Evolutionary conservation across 2,888 invertebrate species (phyloP).

Genomic region (Drosophila infuscata): DNA sequence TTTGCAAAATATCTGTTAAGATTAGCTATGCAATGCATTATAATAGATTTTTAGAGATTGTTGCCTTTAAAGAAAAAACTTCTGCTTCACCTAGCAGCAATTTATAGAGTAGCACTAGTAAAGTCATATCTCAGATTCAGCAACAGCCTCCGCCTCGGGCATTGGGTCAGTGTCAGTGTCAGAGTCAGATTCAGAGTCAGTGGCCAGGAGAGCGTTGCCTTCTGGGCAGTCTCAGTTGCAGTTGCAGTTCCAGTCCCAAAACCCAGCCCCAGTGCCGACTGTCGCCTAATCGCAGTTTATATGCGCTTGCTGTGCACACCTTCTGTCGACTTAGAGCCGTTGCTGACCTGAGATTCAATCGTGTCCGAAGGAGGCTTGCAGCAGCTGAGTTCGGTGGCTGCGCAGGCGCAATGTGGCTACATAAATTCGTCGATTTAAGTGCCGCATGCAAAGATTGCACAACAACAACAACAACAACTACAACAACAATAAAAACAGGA

Average conservation of each 20-base stretch:
- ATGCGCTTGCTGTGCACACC: constrained; percentile 79
- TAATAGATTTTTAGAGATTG: constrained; percentile 1
- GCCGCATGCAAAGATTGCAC: constrained; percentile 72
- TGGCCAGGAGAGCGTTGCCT: constrained; percentile 18
- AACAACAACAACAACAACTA: constrained; percentile 49
- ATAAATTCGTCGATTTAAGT: constrained; percentile 81
- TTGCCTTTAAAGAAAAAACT: neutral
- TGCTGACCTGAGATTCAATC: constrained; percentile 27
- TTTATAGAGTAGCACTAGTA: neutral
- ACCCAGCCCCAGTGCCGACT: constrained; percentile 59
- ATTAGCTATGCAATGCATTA: neutral
- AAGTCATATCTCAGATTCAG: constrained; percentile 3
- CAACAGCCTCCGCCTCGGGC: constrained; percentile 45
- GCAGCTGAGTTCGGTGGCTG: constrained; percentile 46
- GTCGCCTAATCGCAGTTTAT: constrained; percentile 84
- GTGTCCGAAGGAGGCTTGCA: constrained; percentile 9
- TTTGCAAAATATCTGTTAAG: neutral
- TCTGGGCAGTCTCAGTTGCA: neutral
- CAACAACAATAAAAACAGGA: constrained; percentile 25
- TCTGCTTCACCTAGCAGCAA: neutral
- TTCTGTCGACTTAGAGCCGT: constrained; percentile 62
- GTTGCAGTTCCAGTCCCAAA: neutral
- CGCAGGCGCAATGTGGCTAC: constrained; percentile 72
- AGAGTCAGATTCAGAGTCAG: constrained; percentile 17
- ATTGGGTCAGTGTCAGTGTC: constrained; percentile 67